Percentiles rank a stretch among this genome's conserved stretches.
phyloP scores from a whole-genome alignment of 2,797 vertebrate species.

The Varecia variegata region DNA sequence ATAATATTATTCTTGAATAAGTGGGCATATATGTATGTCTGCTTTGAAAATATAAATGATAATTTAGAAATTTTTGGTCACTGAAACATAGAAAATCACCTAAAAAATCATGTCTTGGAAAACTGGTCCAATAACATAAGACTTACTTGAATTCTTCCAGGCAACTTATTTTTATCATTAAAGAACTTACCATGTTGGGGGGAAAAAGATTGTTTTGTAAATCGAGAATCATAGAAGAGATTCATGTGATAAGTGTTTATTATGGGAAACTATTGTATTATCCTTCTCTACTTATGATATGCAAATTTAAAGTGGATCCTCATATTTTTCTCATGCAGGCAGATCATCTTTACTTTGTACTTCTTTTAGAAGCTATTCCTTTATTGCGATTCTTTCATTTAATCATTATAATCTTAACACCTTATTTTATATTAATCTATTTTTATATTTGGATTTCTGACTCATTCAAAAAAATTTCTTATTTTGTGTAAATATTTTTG shows the following conservation, averaged over 20 bases:
- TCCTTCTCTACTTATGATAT: not conserved
- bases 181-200: not conserved
- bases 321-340: not conserved
- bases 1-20: not conserved
- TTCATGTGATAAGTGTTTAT: not conserved
- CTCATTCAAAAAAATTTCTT: not conserved
- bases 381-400: not conserved
- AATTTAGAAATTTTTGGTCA: not conserved
- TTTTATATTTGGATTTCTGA: constrained; percentile 1
- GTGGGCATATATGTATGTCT: not conserved
- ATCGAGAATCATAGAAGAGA: not conserved
- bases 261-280: not conserved
- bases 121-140: not conserved
- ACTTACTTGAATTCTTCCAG: not conserved
- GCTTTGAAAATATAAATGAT: not conserved
- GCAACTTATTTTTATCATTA: not conserved
- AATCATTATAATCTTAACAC: not conserved
- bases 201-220: not conserved
- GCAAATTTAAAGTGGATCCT: accelerated
- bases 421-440: not conserved
- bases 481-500: not conserved
- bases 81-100: not conserved
- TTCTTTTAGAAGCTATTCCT: not conserved
- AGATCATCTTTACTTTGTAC: not conserved
- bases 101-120: not conserved